phyloP scores from a whole-genome alignment of 2,888 invertebrate species.

The Tubiluchus corallicola region DNA sequence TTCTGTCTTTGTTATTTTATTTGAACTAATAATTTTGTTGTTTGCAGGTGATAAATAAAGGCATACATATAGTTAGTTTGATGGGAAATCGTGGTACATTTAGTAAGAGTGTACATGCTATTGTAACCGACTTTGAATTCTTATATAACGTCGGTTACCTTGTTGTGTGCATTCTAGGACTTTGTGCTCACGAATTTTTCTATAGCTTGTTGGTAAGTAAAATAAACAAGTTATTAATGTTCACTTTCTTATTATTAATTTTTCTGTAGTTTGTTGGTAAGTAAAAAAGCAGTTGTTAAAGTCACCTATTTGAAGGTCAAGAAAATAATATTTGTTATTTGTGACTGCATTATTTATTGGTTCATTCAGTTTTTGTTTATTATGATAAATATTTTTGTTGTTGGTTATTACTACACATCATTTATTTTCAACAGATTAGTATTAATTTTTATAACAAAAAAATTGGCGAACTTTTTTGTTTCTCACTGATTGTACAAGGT shows the following conservation, averaged over 20 bases:
- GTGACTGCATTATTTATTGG: no score
- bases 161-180: slow-evolving; percentile 71
- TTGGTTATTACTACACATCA: no score
- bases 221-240: slow-evolving; percentile 2
- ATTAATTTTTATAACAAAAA: no score
- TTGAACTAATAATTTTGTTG: slow-evolving; percentile 9
- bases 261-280: slow-evolving; percentile 30
- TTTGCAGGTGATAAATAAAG: slow-evolving; percentile 64
- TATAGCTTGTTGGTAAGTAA: slow-evolving; percentile 82
- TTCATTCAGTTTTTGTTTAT: no score
- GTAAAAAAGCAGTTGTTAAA: no score
- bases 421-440: no score
- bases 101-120: slow-evolving; percentile 64
- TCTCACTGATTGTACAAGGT: no score
- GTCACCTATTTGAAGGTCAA: no score
- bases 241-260: slow-evolving; percentile 28
- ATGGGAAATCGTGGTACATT: slow-evolving; percentile 95
- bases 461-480: no score
- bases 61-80: slow-evolving; percentile 75
- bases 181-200: slow-evolving; percentile 89
- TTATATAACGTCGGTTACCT: slow-evolving; percentile 79
- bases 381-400: no score
- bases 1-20: no score
- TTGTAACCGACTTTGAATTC: slow-evolving; percentile 71
- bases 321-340: no score